Evolutionary conservation across 2,888 invertebrate genomes (phyloP).

Genomic region (Drosophila mercatorum): DNA sequence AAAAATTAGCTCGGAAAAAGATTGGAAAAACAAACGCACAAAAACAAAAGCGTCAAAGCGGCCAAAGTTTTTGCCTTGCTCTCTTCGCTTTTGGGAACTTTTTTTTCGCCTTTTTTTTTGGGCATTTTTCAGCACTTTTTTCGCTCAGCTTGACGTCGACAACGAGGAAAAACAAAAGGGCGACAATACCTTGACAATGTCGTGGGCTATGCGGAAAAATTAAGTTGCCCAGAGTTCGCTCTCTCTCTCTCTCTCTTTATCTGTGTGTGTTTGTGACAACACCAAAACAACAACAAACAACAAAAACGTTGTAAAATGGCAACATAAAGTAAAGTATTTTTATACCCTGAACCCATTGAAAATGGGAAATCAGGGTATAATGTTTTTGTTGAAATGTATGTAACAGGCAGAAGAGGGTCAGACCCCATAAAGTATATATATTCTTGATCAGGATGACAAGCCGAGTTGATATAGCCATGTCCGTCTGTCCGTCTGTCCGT

Average conservation of each 20-base stretch:
- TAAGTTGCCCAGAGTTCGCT: constrained; percentile 58
- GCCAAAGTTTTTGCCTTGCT: constrained; percentile 12
- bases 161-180: constrained; percentile 30
- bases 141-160: constrained; percentile 30
- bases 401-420: too few species aligned
- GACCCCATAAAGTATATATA: too few species aligned
- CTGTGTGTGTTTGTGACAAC: constrained; percentile 25
- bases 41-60: constrained; percentile 28
- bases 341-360: too few species aligned
- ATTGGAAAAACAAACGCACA: constrained; percentile 33
- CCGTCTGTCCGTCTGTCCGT: too few species aligned
- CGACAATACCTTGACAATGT: constrained; percentile 50
- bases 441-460: too few species aligned
- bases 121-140: constrained; percentile 21
- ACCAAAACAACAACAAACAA: constrained; percentile 15
- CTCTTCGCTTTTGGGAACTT: not conserved
- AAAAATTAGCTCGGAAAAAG: constrained; percentile 40
- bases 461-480: too few species aligned
- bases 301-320: constrained; percentile 62
- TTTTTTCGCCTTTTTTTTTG: constrained; percentile 4
- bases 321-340: constrained; percentile 68
- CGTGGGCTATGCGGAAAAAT: constrained; percentile 56
- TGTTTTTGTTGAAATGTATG: too few species aligned
- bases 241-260: constrained; percentile 23
- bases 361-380: too few species aligned